phyloP scores from a whole-genome alignment of 2,888 invertebrate genomes.

The Cheilosia vulpina region DNA sequence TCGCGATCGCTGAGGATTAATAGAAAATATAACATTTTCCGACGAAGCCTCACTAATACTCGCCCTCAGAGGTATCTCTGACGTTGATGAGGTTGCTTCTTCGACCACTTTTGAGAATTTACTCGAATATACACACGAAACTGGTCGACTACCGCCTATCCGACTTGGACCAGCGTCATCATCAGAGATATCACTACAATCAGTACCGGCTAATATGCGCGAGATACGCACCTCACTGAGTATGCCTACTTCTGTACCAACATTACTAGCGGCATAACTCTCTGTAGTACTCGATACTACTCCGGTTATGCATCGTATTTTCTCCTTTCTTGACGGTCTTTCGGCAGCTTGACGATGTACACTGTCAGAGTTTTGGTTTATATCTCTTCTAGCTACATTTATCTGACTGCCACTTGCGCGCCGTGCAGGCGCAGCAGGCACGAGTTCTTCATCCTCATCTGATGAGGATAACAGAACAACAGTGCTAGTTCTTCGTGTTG shows the following conservation, averaged over 20 bases:
- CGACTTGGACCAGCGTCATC: constrained; percentile 24
- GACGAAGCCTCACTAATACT: constrained; percentile 5
- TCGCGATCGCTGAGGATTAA: neutral
- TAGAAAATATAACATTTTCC: constrained; percentile 45
- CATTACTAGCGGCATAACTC: constrained; percentile 6
- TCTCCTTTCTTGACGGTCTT: constrained; percentile 12
- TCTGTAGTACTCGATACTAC: constrained; percentile 62
- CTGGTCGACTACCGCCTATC: neutral
- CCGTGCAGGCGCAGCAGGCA: neutral
- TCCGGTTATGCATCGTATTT: constrained; percentile 36
- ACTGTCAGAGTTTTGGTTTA: neutral
- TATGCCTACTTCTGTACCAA: constrained; percentile 27
- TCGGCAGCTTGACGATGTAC: neutral
- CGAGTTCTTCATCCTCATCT: constrained; percentile 27
- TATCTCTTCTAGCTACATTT: neutral
- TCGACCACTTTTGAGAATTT: constrained; percentile 58
- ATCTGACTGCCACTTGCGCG: neutral
- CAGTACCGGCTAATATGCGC: neutral
- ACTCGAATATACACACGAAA: constrained; percentile 6
- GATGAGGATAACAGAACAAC: constrained; percentile 36
- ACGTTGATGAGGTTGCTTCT: constrained; percentile 64
- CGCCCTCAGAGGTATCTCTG: constrained; percentile 23
- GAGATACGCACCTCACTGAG: constrained; percentile 36
- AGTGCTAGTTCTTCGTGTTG: neutral
- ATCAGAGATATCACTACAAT: constrained; percentile 46